A percentile compares a stretch with the other conserved stretches of the same genome.
Evolutionary conservation across 2,888 invertebrate species (phyloP).

Genomic region (Patella caerulea): DNA sequence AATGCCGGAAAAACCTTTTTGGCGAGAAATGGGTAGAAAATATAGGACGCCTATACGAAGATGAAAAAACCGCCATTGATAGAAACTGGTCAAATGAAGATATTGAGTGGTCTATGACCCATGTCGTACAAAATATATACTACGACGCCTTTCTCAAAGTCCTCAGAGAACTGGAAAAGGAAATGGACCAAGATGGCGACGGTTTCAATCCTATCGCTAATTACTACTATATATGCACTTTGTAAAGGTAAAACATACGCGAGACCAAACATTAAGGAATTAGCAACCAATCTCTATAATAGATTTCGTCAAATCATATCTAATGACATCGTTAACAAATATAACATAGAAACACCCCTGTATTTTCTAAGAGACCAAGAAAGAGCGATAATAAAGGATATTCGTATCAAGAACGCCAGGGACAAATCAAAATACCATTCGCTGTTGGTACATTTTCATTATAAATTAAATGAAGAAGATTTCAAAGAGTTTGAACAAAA

Average conservation of each 20-base stretch:
- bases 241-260: not conserved
- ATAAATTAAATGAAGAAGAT: not conserved
- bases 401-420: not conserved
- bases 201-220: not conserved
- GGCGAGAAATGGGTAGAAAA: not conserved
- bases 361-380: not conserved
- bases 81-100: not conserved
- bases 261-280: not conserved
- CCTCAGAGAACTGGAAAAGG: not conserved
- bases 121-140: not conserved
- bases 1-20: not conserved
- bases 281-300: not conserved
- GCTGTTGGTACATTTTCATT: not conserved
- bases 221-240: not conserved
- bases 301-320: not conserved
- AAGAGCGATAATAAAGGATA: not conserved
- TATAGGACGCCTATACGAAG: not conserved
- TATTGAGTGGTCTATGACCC: not conserved
- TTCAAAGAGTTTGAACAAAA: not conserved
- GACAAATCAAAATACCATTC: not conserved
- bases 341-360: not conserved
- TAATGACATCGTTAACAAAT: not conserved
- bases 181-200: not conserved
- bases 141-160: not conserved
- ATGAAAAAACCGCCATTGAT: not conserved